Base-by-base conservation (phyloP, 2,888 invertebrate species). In the Griposia aprilina region DNA sequence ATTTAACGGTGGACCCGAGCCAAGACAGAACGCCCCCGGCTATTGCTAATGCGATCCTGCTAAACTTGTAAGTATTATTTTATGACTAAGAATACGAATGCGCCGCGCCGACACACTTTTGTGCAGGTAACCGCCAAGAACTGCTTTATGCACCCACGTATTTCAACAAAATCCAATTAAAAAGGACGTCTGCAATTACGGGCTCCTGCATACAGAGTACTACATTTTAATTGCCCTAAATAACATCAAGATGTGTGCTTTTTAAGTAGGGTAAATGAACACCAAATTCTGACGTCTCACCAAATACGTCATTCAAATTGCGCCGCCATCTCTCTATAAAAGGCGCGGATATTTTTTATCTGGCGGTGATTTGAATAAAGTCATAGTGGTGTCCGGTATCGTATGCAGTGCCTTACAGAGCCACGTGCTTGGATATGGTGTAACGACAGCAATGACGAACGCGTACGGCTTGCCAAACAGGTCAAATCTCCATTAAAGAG, bases 1-100 rank as follows among this genome's bases (percentile, higher is more conserved):
- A 95, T 94, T 95, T 94, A 94, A 94, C 94, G 93, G 93, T 92
- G 93, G 94, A 93, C 91, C 92, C 91, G 90, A 90, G 90, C 90
- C 92, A 89, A 93, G 94, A 92, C 93, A 89, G 89, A 86, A 89
- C 87, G 95, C 96, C 95, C 89, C 92, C 90, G 94, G 96, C 95
- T 92, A 94, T 93, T 91, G 93, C 93, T 90, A 93, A 92, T 91
- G 90, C 92, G 89, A 90, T 92, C 91, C 92, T 89, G 91, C 92
- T 94, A 93, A 94, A 94, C 92, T 90, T 92, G 91, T 90, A 93
- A 90, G 89, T 88, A 91, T 92, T 91, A 91, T 90, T 92, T 93
- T 93, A 92, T 91, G 89, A 89, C 86, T 83, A 87, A 84, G 89
- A 87, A 88, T 86, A 83, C 82, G 85, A 85, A 86, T 76, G 79